Evolutionary conservation across 2,113 vertebrate species (phyloP), one percentile per base, ranked within the genome.

Genomic region (Halcyon malimbica): DNA sequence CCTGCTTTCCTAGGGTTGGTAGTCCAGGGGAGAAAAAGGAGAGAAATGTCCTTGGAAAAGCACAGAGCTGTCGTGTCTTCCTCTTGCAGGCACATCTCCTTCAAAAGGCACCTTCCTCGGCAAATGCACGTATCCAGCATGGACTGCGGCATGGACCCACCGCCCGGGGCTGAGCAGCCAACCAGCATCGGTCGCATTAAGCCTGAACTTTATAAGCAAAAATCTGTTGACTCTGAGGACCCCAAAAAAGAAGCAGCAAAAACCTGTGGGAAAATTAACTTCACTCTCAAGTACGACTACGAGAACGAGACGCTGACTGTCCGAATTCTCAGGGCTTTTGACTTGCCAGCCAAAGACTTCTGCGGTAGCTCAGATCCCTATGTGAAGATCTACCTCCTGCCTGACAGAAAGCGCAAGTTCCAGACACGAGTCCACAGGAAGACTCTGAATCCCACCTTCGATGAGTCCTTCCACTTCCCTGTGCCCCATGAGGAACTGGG

Each of bases 351-450:
- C 94, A 99, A 99, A 97, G 99, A 99, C 96, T 98, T 99, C n/a
- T 99, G 99, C 1, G 99, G 99, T 97, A 99, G 99, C 75, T 99
- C 99, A 15, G 99, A 99, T 91, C 99, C 99, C 44, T 99, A 99
- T 1, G 99, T 99, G 94, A 99, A 99, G 97, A 98, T 99, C 98
- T 99, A 99, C 98, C 99, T 99, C 95, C 97, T 99, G 94, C 99
- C 99, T 0, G 99, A 99, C 94, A 99, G 99, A 97, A 99, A 99
- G 95, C 98, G 98, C 97, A 99, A 99, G 97, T 99, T 99, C 98
- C 99, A 99, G 98, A 99, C 99, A 1, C 98, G 99, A 1, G 99
- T 99, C 68, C 99, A 99, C 97, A 98, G 99, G 95, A 99, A 99
- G 98, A 99, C 99, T 9, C 98, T 99, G 87, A 99, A 99, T 90